Conservation (phyloP, 2,888 invertebrate genomes). For the Rotaria socialis region DNA sequence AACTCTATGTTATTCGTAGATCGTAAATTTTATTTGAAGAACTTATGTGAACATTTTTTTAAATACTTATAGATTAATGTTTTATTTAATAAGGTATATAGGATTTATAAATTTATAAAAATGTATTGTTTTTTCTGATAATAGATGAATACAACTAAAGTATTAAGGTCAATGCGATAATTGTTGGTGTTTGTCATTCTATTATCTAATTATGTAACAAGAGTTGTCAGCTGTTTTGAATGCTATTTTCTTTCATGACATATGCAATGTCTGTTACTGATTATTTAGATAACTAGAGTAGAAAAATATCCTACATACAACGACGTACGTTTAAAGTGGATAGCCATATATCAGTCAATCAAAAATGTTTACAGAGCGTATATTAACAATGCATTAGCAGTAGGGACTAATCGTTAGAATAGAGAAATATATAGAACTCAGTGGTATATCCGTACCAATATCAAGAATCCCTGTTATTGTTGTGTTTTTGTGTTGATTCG, state of each 20-base stretch:
- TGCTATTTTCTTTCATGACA: background rate
- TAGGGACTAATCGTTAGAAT: background rate
- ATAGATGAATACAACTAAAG: too few relatives aligned
- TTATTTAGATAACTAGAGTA: background rate
- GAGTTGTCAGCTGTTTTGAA: background rate
- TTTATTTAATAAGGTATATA: too few relatives aligned
- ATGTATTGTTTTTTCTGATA: too few relatives aligned
- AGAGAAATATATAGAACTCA: too few relatives aligned
- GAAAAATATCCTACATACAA: background rate
- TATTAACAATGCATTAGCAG: background rate
- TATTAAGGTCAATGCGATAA: background rate
- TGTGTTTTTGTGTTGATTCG: too few relatives aligned
- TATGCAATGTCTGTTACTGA: background rate
- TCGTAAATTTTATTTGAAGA: too few relatives aligned
- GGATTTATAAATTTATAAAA: too few relatives aligned
- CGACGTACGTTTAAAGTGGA: background rate
- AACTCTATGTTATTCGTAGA: too few relatives aligned
- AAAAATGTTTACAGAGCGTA: background rate
- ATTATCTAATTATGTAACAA: background rate
- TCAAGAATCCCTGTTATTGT: too few relatives aligned
- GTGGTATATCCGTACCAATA: too few relatives aligned
- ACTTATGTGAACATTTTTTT: too few relatives aligned
- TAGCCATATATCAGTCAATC: background rate
- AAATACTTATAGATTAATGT: too few relatives aligned
- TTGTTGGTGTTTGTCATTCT: background rate